Evolutionary conservation across 2,113 vertebrate species (phyloP).

Genomic region (Actenoides lindsayi): DNA sequence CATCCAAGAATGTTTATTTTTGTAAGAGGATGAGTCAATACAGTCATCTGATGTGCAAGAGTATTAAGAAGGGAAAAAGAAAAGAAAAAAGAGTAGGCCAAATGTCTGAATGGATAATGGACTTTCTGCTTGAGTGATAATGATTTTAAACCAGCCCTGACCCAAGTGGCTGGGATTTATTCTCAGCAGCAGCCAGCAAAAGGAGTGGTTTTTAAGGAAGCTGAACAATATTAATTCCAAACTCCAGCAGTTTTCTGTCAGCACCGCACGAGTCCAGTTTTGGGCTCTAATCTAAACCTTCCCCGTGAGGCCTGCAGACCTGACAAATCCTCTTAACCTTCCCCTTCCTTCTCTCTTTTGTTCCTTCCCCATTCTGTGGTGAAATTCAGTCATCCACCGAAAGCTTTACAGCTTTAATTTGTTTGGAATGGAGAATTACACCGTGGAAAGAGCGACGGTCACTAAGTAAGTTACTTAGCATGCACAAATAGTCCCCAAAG

Average conservation of each 20-base stretch:
- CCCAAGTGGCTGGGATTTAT: neutral
- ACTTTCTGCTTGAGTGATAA: neutral
- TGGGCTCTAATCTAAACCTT: neutral
- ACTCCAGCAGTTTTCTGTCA: neutral
- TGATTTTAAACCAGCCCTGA: neutral
- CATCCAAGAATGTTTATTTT: slow-evolving; percentile 30
- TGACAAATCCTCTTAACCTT: neutral
- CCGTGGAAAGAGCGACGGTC: neutral
- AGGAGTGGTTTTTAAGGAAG: neutral
- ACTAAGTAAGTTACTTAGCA: neutral
- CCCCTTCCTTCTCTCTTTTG: neutral
- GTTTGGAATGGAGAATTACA: neutral
- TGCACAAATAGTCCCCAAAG: neutral
- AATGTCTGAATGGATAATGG: neutral
- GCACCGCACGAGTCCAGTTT: neutral
- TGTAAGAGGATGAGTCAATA: slow-evolving; percentile 23
- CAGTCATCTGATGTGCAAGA: neutral
- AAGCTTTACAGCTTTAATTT: neutral
- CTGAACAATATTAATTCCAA: neutral
- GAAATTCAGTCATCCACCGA: fast-evolving
- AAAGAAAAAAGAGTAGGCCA: neutral
- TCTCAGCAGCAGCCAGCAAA: neutral
- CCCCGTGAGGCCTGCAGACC: neutral
- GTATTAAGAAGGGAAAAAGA: neutral
- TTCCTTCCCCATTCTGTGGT: neutral